Evolutionary conservation across 2,113 vertebrate species (phyloP), one percentile per base, ranked within the genome.

Genomic region (Tragulus kanchil): DNA sequence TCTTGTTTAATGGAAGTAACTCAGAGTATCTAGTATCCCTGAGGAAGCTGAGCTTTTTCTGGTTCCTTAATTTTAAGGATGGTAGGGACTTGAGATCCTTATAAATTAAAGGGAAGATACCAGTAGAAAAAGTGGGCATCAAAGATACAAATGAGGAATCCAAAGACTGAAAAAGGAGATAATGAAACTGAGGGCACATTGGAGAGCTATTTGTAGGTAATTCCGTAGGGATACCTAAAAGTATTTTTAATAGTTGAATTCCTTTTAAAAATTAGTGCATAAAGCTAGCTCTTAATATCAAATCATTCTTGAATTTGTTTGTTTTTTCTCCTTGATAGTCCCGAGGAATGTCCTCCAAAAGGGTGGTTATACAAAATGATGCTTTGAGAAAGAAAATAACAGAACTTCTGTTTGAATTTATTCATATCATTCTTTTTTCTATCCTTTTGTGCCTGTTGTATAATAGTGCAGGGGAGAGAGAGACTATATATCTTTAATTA

Each of bases 401-500:
- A 50, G 48, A 67, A 54, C 23, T 69, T 87, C 50, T 90, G 3
- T 85, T 73, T 91, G 45, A 82, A 73, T 85, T 85, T 89, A 54
- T 61, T 86, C 8, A 61, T 69, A 13, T 59, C 45, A 58, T 92
- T 87, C 26, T 73, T 75, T 75, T 85, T 88, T 54, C 42, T 90
- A 19, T 90, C 73, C 10, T 90, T 90, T 64, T 87, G 42, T 69
- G 3, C 69, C 54, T 96, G 56, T 84, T 92, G 73, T 93, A 23
- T 85, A 75, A 69, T 77, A 73, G 7, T 26, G 64, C 15, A 86
- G 3, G 56, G 16, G 52, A 28, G 58, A 95, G 16, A 83, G 25
- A 62, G 21, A 19, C n/a, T n/a, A 0, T 95, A 5, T 58, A 23
- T 45, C 42, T 61, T 61, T 61, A n/a, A 65, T 52, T 67, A 86